Evolutionary conservation across 2,888 invertebrate genomes (phyloP), one percentile per base, ranked within the genome.

Genomic region (Andrena chrysosceles): DNA sequence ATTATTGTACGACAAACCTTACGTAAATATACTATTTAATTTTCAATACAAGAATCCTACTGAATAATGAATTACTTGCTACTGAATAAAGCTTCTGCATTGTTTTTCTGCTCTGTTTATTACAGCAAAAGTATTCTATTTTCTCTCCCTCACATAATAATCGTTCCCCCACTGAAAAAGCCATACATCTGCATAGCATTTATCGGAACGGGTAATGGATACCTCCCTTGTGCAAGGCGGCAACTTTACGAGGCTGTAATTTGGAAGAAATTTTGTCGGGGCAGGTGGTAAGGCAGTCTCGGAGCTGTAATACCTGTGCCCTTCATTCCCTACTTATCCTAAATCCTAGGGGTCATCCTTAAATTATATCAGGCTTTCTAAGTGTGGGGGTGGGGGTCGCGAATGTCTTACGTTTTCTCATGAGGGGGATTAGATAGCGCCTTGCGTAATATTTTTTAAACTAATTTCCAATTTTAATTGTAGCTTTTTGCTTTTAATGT

Each of bases 241-340:
- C 69, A 63, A 70, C 81, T 88, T 88, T 85, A 88, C 85, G 88
- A 87, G 84, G 72, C 83, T 83, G 83, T 84, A 87, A 88, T 88
- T 88, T 84, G 83, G 81, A 72, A 78, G 83, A 79, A 85, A 88
- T 81, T 88, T 88, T 81, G 71, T 33, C 16, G 16, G 35, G 5
- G 29, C 26, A 26, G 1, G 26, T 64, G 56, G 33, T 31, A 60
- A 29, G 13, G 16, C 26, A 49, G 35, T 69, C 81, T 81, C 64
- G 69, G 78, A 59, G 35, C 35, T 8, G 68, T 23, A 49, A 64
- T 67, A 80, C 35, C 54, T 67, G 71, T 33, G 42, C 42, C 6
- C 52, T 10, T 42, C 56, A 35, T 42, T 62, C 64, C 0, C 62
- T 13, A 42, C 4, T 13, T 42, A 42, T 42, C 42, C 13, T 1